Conservation (phyloP, 2,888 invertebrate genomes). For the Cremastobaeus sp. region DNA sequence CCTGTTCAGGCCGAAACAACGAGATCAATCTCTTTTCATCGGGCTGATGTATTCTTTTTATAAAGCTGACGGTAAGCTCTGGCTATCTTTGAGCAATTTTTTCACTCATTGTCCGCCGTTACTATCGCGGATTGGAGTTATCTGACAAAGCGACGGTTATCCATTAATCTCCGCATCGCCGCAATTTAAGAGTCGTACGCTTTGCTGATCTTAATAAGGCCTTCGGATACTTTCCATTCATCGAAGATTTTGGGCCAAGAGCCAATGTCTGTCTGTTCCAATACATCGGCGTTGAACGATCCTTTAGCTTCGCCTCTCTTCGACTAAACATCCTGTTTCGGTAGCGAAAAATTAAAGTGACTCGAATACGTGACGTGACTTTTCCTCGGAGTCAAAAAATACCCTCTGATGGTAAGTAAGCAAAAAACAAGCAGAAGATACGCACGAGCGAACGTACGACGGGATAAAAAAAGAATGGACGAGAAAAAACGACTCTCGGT, state of each 20-base stretch:
- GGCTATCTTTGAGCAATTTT: constrained; percentile 25
- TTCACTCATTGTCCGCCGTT: constrained; percentile 28
- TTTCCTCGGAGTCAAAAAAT: constrained; percentile 15
- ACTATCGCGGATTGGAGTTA: constrained; percentile 51
- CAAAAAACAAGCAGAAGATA: too few relatives aligned
- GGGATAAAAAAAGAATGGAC: constrained; percentile 9
- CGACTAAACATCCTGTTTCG: constrained; percentile 52
- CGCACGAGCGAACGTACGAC: too few relatives aligned
- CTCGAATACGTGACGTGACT: constrained; percentile 58
- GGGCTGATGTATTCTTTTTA: constrained; percentile 11
- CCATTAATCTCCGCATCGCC: constrained; percentile 60
- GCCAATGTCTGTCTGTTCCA: constrained; percentile 56
- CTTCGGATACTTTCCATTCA: constrained; percentile 63
- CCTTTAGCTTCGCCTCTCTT: constrained; percentile 31
- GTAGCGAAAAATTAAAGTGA: constrained; percentile 58
- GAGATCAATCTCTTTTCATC: constrained; percentile 10
- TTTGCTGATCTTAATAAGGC: constrained; percentile 58
- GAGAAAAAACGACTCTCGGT: constrained; percentile 3
- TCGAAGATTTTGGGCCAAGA: constrained; percentile 63
- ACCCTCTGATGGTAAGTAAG: constrained; percentile 24
- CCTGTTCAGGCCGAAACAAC: constrained; percentile 7
- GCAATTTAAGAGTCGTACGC: constrained; percentile 60
- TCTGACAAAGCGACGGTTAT: constrained; percentile 55
- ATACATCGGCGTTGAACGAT: constrained; percentile 49
- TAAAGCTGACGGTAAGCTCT: too few relatives aligned